Base-by-base conservation (phyloP, 2,113 vertebrate species). In the Etia nguti region DNA sequence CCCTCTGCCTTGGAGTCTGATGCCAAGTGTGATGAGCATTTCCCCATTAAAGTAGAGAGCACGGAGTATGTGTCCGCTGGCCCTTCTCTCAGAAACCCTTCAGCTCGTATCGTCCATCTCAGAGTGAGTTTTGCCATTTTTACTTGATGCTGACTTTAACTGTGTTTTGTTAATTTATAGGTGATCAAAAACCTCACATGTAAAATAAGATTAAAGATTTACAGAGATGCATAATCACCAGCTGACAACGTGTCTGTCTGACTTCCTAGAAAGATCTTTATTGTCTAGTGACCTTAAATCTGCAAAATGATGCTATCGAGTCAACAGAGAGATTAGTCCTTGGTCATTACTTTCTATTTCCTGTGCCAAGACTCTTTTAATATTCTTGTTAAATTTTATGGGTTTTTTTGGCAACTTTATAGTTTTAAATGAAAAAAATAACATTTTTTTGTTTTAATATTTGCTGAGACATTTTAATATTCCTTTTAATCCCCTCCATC, bases 11-110 rank as follows among this genome's bases (percentile, higher is more conserved):
- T 99, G 87, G 96, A 97, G 93, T 97, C 95, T 1, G 97, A 97
- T 75, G 95, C 96, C 75, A 97, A 96, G 46, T 98, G 98, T 88
- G 95, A 97, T 60, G 85, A 96, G 89, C 96, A 96, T 94, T 99
- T 99, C 92, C 98, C 98, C 11, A 90, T 99, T 82, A 97, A 98
- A 95, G 65, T 97, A 6, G 93, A 97, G 81, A 98, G 95, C 82
- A 94, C 95, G 13, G 97, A 98, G 89, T 99, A 96, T n/a, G 90
- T 99, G 56, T 97, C 96, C 18, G 91, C 98, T 4, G 97, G 98
- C 34, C 96, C 90, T 0, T 99, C 98, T 4, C 10, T 99, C 91
- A 95, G 97, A 82, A 98, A 99, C 94, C 97, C 98, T 18, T 95
- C 96, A 60, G 97, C 98, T 65, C 96, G 98, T 65, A 90, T 96